Evolutionary conservation across 2,113 vertebrate genomes (phyloP).

Genomic region (Lichenostomus cassidix): DNA sequence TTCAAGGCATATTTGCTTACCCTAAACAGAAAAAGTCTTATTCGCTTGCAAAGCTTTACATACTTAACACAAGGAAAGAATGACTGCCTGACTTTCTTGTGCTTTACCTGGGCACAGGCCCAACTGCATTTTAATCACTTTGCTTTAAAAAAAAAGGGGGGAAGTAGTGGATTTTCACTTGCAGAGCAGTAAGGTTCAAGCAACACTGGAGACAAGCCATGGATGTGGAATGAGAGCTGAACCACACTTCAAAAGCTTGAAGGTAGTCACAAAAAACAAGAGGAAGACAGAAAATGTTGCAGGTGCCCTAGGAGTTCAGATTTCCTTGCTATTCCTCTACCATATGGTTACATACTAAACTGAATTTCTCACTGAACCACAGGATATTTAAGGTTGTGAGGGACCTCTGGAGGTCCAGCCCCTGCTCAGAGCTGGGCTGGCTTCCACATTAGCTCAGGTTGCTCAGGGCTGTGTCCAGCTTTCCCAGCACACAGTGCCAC

Average conservation of each 20-base stretch:
- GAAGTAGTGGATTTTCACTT: not conserved
- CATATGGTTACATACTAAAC: not conserved
- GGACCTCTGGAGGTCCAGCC: not conserved
- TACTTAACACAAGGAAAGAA: not conserved
- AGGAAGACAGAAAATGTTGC: not conserved
- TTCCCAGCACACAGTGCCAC: rapidly evolving
- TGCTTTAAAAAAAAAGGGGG: not conserved
- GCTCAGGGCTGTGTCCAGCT: not conserved
- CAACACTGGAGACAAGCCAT: not conserved
- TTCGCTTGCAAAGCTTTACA: not conserved
- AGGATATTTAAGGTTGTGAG: not conserved
- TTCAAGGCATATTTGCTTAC: constrained; percentile 30
- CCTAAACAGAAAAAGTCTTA: constrained; percentile 18
- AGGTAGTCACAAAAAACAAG: not conserved
- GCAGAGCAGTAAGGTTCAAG: not conserved
- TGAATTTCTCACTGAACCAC: not conserved
- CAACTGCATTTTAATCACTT: constrained; percentile 40
- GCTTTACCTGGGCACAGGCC: constrained; percentile 1
- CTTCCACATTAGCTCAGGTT: not conserved
- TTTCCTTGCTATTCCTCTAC: not conserved
- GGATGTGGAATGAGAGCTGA: not conserved
- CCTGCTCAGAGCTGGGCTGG: not conserved
- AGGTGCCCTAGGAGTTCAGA: not conserved
- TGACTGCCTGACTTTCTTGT: not conserved
- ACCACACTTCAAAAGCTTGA: not conserved